Conservation (phyloP, 2,888 invertebrate species). For the Orchesella flavescens region DNA sequence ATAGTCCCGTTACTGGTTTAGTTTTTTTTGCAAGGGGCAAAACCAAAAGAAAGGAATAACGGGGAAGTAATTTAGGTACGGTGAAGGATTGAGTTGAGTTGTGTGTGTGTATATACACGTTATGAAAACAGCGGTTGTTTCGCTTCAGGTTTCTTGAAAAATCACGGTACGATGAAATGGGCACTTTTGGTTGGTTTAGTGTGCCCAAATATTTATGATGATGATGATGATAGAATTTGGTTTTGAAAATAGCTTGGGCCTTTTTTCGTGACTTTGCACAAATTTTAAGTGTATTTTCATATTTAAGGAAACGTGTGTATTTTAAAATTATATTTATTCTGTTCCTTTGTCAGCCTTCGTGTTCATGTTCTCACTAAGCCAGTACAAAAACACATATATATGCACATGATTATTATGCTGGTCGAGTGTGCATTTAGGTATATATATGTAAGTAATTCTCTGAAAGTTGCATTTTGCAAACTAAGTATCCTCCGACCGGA, state of each 20-base stretch:
- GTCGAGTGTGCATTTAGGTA: too few relatives aligned
- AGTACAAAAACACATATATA: too few relatives aligned
- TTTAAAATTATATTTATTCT: not conserved
- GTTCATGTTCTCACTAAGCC: too few relatives aligned
- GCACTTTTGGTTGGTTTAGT: not conserved
- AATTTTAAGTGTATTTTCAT: not conserved
- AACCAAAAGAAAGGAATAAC: constrained; percentile 36
- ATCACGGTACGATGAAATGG: constrained; percentile 7
- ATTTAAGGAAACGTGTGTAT: not conserved
- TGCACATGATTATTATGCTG: too few relatives aligned
- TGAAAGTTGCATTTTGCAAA: not conserved
- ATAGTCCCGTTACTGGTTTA: constrained; percentile 33
- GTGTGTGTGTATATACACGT: not conserved
- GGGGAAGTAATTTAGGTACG: constrained; percentile 6
- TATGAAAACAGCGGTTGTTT: constrained; percentile 40
- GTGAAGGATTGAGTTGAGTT: not conserved
- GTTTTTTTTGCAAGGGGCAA: not conserved
- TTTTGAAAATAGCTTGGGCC: not conserved
- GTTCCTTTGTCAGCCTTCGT: too few relatives aligned
- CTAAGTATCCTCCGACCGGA: constrained; percentile 17
- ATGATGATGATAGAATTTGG: constrained; percentile 5
- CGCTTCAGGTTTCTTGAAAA: constrained; percentile 42
- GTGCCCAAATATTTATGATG: not conserved
- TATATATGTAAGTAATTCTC: too few relatives aligned
- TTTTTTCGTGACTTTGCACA: too few relatives aligned